These are phyloP conservation scores for Tricholauxania praeusta DNA, from an alignment of 2,888 invertebrate species.

Conservation along the genomic window DNA sequence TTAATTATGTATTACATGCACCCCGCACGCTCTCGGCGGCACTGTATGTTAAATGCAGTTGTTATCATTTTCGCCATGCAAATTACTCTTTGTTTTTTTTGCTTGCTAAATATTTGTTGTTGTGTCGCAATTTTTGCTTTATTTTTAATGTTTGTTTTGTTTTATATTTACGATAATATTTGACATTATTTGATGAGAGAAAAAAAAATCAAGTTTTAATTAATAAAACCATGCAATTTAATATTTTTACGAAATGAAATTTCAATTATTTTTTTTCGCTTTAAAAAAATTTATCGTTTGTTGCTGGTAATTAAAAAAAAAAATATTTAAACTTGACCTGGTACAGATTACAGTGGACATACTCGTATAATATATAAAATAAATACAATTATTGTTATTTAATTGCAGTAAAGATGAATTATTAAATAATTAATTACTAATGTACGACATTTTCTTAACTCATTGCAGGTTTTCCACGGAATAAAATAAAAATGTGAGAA, in stretches of 20 bases:
- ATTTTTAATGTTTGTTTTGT: neutral
- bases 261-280: neutral
- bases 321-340: neutral
- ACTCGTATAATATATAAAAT: neutral
- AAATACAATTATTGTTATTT: neutral
- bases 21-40: too few species aligned
- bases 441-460: too few species aligned
- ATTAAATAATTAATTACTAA: too few species aligned
- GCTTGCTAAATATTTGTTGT: neutral
- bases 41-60: conserved; percentile 2
- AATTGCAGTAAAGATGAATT: too few species aligned
- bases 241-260: conserved; percentile 1
- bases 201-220: neutral
- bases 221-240: neutral
- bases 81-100: neutral
- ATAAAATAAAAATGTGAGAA: neutral
- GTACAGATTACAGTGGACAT: neutral
- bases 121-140: conserved; percentile 1
- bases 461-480: neutral
- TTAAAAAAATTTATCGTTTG: conserved; percentile 4
- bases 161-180: conserved; percentile 10
- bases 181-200: conserved; percentile 6
- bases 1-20: conserved; percentile 7
- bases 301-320: conserved; percentile 16
- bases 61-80: conserved; percentile 19